These are phyloP conservation scores for Dromas ardeola DNA, from an alignment of 2,113 vertebrate species.

Conservation along the genomic window DNA sequence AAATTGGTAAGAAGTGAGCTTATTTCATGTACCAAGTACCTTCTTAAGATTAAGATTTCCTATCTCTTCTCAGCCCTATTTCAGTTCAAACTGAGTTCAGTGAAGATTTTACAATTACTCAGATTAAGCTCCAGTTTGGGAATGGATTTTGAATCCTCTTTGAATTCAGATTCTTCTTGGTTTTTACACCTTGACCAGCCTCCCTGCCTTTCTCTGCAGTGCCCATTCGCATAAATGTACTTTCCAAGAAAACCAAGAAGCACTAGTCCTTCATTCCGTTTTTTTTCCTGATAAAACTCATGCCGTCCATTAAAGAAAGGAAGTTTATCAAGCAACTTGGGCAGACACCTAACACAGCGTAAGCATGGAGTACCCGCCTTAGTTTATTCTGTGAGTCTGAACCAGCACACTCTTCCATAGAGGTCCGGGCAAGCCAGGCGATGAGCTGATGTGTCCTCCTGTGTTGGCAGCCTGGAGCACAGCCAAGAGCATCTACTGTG, in stretches of 20 bases:
- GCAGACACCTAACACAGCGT: neutral
- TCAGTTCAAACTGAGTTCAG: neutral
- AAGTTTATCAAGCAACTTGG: neutral
- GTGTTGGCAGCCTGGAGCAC: rapidly evolving
- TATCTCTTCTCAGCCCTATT: neutral
- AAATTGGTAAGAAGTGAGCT: neutral
- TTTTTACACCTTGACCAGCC: neutral
- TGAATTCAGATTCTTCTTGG: neutral
- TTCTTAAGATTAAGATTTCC: neutral
- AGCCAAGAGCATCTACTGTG: neutral
- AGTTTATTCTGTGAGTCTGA: neutral
- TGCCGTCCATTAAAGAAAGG: neutral
- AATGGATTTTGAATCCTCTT: neutral
- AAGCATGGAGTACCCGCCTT: neutral
- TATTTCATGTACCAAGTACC: neutral
- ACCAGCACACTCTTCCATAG: neutral
- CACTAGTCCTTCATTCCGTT: neutral
- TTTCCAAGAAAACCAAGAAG: neutral
- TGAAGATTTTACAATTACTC: neutral
- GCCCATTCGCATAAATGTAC: neutral
- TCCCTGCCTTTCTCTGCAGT: neutral
- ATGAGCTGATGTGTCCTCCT: neutral
- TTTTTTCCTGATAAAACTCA: neutral
- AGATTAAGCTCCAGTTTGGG: neutral
- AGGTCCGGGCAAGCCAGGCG: neutral